These are phyloP conservation scores for Drosophila lini DNA, from an alignment of 1,140 invertebrate genomes.

Conservation along the genomic window DNA sequence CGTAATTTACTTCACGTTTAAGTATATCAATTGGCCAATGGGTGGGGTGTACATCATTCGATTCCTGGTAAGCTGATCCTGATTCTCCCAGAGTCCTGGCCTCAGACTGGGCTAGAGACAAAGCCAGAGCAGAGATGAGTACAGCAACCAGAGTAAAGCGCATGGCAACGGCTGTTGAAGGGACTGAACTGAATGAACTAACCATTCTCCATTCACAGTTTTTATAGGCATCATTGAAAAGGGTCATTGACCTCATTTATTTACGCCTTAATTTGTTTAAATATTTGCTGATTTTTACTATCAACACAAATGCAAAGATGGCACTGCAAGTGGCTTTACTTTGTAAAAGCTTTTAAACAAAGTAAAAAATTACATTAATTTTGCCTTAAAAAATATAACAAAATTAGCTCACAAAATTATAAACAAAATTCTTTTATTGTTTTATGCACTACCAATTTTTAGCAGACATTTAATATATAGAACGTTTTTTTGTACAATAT, in stretches of 20 bases:
- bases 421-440: background rate
- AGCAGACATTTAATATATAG: background rate
- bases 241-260: background rate
- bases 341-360: background rate
- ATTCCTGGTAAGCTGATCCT: background rate
- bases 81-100: slow-evolving; percentile 11
- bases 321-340: background rate
- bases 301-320: too few species aligned
- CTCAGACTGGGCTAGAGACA: slow-evolving; percentile 7
- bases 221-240: slow-evolving; percentile 18
- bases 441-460: slow-evolving; percentile 23
- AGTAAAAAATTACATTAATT: background rate
- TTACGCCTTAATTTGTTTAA: background rate
- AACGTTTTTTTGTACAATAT: background rate
- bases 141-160: slow-evolving; percentile 10
- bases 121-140: slow-evolving; percentile 26
- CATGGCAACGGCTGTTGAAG: slow-evolving; percentile 29
- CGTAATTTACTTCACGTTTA: background rate
- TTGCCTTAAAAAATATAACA: background rate
- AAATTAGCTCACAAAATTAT: too few species aligned
- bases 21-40: slow-evolving; percentile 54
- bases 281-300: too few species aligned
- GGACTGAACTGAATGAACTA: background rate
- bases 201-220: background rate
- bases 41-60: slow-evolving; percentile 4